A percentile compares a stretch with the other conserved stretches of the same genome.
phyloP scores from a whole-genome alignment of 1,140 invertebrate genomes.

The Coenobita brevimanus region DNA sequence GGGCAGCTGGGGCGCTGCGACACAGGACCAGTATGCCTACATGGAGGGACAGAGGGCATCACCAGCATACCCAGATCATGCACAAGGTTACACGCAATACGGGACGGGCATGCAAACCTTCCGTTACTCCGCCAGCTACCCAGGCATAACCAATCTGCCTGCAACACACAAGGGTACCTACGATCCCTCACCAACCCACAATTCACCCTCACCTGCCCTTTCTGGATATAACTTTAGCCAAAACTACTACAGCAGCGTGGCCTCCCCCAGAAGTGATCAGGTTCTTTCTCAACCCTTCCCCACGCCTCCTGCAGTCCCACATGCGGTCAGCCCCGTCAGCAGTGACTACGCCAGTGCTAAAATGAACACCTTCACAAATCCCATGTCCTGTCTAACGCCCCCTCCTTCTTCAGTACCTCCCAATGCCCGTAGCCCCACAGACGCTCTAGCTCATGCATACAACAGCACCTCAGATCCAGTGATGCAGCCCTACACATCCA shows the following conservation, averaged over 20 bases:
- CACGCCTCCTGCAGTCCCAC: constrained; percentile 26
- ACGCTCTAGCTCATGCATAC: constrained; percentile 26
- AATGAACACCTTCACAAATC: constrained; percentile 37
- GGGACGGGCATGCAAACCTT: constrained; percentile 29
- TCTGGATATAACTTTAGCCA: constrained; percentile 24
- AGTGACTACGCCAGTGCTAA: constrained; percentile 55
- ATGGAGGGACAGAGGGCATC: constrained; percentile 28
- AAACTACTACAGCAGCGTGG: constrained; percentile 26
- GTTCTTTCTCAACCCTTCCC: not conserved
- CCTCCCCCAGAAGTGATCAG: constrained; percentile 29
- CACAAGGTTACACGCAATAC: constrained; percentile 50
- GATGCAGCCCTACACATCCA: constrained; percentile 61
- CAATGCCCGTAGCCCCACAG: constrained; percentile 10
- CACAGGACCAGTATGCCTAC: constrained; percentile 45
- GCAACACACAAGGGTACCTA: constrained; percentile 16
- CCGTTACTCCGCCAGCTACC: constrained; percentile 5
- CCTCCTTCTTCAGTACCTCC: not conserved
- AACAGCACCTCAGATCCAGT: constrained; percentile 12
- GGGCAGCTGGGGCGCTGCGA: constrained; percentile 25
- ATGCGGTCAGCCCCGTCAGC: constrained; percentile 48
- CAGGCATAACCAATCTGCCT: not conserved
- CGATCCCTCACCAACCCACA: constrained; percentile 8
- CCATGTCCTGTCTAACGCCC: constrained; percentile 34
- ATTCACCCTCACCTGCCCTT: not conserved
- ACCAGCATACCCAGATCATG: constrained; percentile 14